Evolutionary conservation across 2,888 invertebrate species (phyloP).

Genomic region (Fragum whitleyi): DNA sequence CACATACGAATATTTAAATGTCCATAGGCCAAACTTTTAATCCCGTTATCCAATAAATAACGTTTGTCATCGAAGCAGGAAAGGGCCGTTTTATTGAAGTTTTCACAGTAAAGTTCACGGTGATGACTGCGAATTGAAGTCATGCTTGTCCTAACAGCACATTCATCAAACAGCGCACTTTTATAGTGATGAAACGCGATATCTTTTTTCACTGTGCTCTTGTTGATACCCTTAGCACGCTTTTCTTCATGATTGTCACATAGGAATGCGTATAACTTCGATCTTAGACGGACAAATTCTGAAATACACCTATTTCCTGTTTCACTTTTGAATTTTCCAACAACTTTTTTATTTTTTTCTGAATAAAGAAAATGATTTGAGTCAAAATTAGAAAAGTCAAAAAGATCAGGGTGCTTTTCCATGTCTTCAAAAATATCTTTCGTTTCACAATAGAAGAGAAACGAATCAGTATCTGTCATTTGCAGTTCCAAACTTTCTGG

Average conservation of each 20-base stretch:
- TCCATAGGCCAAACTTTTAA: slow-evolving; percentile 16
- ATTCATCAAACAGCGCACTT: slow-evolving; percentile 31
- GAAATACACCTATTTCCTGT: slow-evolving; percentile 12
- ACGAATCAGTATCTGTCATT: slow-evolving; percentile 60
- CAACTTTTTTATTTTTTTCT: slow-evolving; percentile 23
- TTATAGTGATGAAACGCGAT: slow-evolving; percentile 26
- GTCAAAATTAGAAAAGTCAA: slow-evolving; percentile 20
- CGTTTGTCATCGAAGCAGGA: slow-evolving; percentile 32
- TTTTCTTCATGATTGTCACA: slow-evolving; percentile 29
- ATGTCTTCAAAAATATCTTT: slow-evolving; percentile 54
- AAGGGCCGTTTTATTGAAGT: slow-evolving; percentile 3
- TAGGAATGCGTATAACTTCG: slow-evolving; percentile 26
- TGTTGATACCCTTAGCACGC: slow-evolving; percentile 58
- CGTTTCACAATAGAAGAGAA: slow-evolving; percentile 40
- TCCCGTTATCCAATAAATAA: slow-evolving; percentile 7
- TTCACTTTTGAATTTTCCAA: slow-evolving; percentile 24
- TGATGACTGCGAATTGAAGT: slow-evolving; percentile 23
- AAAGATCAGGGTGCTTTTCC: slow-evolving; percentile 61
- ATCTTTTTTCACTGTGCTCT: slow-evolving; percentile 37
- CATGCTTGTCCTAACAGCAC: slow-evolving; percentile 1
- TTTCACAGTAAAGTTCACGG: slow-evolving; percentile 30
- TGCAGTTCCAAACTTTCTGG: slow-evolving; percentile 26
- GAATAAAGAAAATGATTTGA: slow-evolving; percentile 19
- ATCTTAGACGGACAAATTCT: slow-evolving; percentile 21
- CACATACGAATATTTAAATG: neutral